Base-by-base conservation (phyloP, 1,140 invertebrate genomes). In the Polypedilum vanderplanki region DNA sequence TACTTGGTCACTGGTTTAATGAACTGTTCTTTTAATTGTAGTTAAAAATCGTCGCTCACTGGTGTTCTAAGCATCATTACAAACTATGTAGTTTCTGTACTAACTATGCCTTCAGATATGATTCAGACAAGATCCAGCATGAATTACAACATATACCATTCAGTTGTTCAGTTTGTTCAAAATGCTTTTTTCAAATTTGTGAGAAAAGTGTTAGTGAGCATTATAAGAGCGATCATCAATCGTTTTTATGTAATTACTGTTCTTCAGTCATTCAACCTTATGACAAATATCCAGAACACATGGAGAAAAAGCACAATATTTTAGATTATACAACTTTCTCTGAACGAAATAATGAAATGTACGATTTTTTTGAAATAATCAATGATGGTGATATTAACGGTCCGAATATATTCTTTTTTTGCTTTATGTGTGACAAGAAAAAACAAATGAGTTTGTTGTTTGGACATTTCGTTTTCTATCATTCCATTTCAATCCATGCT, bases 251-350 rank as follows among this genome's bases (percentile, higher is more conserved):
- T 22, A 18, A n/a, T 70, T 70, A 70, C 20, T 70, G 65, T 5
- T 70, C 65, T 1, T 70, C 65, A 18, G 18, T 70, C 1, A 70
- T 70, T 7, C 17, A 70, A 18, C 65, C 65, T 18, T 70, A 18
- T 70, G 17, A n/a, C 20, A 70, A 70, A 70, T 22, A 70, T 22
- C 65, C 17, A 20, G 65, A 70, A 70, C 65, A 70, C 17, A 18
- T 70, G 3, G 65, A 70, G 5, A 70, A 70, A 17, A 70, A 22
- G 5, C 65, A 70, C 18, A 70, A 18, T 18, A 18, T 70, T 18
- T 7, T 70, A 4, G 20, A 22, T 20, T 70, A 20, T 70, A 20
- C 5, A 18, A 18, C n/a, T 18, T 20, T 70, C 18, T 18, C 20
- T 4, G 24, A 33, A 33, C 12, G 10, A 15, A 57, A 15, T 57